These are phyloP conservation scores for Ptychobarbus kaznakovi DNA, from an alignment of 2,797 vertebrate genomes.

Conservation along the genomic window DNA sequence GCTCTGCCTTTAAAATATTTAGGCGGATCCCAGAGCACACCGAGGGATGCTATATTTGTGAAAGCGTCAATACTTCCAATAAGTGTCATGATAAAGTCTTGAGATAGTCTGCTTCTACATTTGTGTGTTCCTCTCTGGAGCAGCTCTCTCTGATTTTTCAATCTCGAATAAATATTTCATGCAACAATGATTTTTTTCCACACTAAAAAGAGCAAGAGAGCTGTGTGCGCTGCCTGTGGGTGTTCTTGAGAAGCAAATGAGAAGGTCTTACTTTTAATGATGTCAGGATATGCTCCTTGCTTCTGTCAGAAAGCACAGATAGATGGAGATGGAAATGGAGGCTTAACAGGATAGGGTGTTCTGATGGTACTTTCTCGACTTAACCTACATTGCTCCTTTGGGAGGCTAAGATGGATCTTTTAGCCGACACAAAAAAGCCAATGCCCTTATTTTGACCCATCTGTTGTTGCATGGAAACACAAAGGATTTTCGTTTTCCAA, in stretches of 20 bases:
- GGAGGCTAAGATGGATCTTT: neutral
- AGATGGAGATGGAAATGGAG: slow-evolving; percentile 52
- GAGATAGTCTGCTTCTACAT: slow-evolving; percentile 32
- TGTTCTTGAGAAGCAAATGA: slow-evolving; percentile 66
- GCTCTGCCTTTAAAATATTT: slow-evolving; percentile 33
- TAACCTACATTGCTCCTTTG: slow-evolving; percentile 9
- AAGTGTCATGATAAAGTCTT: slow-evolving; percentile 61
- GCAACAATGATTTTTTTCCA: slow-evolving; percentile 72
- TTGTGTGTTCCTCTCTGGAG: slow-evolving; percentile 56
- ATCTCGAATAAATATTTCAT: slow-evolving; percentile 80
- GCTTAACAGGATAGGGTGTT: slow-evolving; percentile 54
- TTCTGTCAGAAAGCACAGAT: slow-evolving; percentile 45
- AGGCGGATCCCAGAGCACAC: slow-evolving; percentile 6
- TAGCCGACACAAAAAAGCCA: neutral
- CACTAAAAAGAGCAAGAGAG: slow-evolving; percentile 25
- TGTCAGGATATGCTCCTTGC: slow-evolving; percentile 67
- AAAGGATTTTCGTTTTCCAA: neutral
- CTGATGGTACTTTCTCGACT: slow-evolving; percentile 30
- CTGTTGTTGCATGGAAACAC: slow-evolving; percentile 3
- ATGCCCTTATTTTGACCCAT: slow-evolving; percentile 12
- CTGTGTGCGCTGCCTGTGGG: slow-evolving; percentile 61
- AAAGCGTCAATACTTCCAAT: slow-evolving; percentile 66
- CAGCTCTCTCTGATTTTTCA: slow-evolving; percentile 67
- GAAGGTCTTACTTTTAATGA: slow-evolving; percentile 72
- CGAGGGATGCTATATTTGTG: slow-evolving; percentile 62